Evolutionary conservation across 2,797 vertebrate species (phyloP).

Genomic region (Halcyon badia): DNA sequence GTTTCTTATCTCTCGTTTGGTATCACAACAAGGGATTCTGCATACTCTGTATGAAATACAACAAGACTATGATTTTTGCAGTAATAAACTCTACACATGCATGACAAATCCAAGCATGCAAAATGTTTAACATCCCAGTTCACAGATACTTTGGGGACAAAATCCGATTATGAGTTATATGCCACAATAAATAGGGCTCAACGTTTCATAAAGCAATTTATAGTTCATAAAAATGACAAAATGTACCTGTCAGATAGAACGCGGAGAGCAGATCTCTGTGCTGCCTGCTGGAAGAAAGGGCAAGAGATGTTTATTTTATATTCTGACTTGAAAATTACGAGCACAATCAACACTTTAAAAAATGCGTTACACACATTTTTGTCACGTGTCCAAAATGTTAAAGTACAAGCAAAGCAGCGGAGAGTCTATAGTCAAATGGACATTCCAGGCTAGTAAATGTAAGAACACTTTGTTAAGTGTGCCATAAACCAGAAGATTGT

Average conservation of each 20-base stretch:
- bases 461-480: constrained; percentile 28
- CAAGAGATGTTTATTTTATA: constrained; percentile 87
- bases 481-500: constrained; percentile 20
- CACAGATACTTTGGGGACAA: constrained; percentile 82
- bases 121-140: constrained; percentile 84
- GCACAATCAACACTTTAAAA: constrained; percentile 79
- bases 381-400: constrained; percentile 76
- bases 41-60: constrained; percentile 81
- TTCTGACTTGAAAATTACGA: constrained; percentile 82
- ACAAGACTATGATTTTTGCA: constrained; percentile 71
- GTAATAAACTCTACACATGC: constrained; percentile 82
- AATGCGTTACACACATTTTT: constrained; percentile 73
- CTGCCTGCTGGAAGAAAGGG: constrained; percentile 86
- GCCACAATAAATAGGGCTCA: constrained; percentile 85
- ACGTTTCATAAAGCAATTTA: constrained; percentile 87
- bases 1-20: constrained; percentile 79
- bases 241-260: constrained; percentile 86
- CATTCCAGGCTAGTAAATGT: constrained; percentile 39
- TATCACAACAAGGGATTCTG: constrained; percentile 79
- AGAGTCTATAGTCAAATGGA: constrained; percentile 53
- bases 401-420: constrained; percentile 56
- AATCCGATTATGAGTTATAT: constrained; percentile 86
- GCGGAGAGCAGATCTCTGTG: constrained; percentile 84
- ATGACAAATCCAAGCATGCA: constrained; percentile 84
- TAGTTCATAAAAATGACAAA: constrained; percentile 88